Percentiles rank a stretch among this genome's conserved stretches.
These are phyloP conservation scores for Bradypodion pumilum DNA, from an alignment of 2,797 vertebrate genomes.

Conservation along the genomic window DNA sequence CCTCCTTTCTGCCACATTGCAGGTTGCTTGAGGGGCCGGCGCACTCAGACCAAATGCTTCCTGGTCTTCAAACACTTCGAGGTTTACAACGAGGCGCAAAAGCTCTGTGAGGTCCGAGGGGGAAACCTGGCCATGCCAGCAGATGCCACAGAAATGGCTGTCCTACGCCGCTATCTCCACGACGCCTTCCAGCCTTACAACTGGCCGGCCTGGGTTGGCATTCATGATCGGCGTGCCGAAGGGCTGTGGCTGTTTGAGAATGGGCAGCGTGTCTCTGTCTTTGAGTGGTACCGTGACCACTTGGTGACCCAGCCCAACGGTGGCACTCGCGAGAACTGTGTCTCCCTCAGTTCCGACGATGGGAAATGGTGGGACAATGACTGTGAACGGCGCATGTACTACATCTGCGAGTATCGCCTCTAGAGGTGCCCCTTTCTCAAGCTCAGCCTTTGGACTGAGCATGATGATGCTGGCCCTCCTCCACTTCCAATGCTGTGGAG, in stretches of 20 bases:
- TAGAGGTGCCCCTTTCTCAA: constrained; percentile 20
- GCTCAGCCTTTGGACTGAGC: not conserved
- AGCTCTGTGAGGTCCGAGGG: constrained; percentile 81
- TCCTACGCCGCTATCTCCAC: constrained; percentile 81
- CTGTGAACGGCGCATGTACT: constrained; percentile 88
- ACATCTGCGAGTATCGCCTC: constrained; percentile 84
- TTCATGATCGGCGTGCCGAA: constrained; percentile 86
- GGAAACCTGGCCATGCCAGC: constrained; percentile 88
- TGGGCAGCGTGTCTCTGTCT: constrained; percentile 84
- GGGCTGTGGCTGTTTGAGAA: constrained; percentile 89
- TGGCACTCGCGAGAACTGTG: constrained; percentile 87
- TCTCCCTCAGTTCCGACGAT: constrained; percentile 88
- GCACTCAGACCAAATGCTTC: constrained; percentile 86
- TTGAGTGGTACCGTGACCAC: constrained; percentile 89
- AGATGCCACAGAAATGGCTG: constrained; percentile 83
- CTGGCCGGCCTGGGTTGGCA: constrained; percentile 91
- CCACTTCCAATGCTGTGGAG: not conserved
- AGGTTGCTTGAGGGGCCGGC: constrained; percentile 87
- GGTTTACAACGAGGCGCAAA: constrained; percentile 80
- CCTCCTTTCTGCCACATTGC: no score
- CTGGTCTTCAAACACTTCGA: constrained; percentile 83
- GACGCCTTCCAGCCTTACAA: constrained; percentile 84
- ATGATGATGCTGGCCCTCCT: not conserved
- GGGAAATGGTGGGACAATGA: constrained; percentile 96
- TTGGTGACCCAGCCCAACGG: constrained; percentile 90